These are phyloP conservation scores for Megalurothrips usitatus DNA, from an alignment of 2,888 invertebrate species.

Conservation along the genomic window DNA sequence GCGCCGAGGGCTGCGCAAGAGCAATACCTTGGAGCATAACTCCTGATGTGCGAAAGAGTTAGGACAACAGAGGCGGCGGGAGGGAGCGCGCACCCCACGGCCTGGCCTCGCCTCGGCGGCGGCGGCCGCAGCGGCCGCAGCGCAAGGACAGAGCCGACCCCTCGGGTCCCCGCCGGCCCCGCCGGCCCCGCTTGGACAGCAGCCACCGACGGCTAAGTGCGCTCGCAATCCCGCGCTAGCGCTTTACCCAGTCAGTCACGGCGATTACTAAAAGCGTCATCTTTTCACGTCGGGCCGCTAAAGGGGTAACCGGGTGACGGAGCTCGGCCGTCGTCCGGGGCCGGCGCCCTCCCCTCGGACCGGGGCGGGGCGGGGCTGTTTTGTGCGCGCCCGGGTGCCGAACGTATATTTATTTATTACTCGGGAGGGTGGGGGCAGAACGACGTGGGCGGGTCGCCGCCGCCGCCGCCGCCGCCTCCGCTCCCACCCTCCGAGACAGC, in stretches of 20 bases:
- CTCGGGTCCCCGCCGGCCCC: not conserved
- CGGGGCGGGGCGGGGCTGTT: too few relatives aligned
- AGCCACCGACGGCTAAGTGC: constrained; percentile 20
- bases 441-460: not conserved
- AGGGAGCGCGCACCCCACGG: not conserved
- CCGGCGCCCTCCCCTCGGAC: not conserved
- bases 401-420: not conserved
- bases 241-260: not conserved
- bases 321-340: not conserved
- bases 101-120: too few relatives aligned
- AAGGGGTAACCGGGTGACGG: too few relatives aligned
- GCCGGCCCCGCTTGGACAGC: constrained; percentile 1
- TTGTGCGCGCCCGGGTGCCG: not conserved
- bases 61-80: not conserved
- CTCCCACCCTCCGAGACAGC: not conserved
- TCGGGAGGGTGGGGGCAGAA: not conserved
- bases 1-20: not conserved
- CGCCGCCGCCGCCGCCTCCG: not conserved
- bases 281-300: not conserved
- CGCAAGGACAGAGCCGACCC: too few relatives aligned
- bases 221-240: not conserved
- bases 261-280: constrained; percentile 17
- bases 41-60: not conserved
- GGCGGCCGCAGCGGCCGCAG: too few relatives aligned
- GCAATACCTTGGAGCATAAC: constrained; percentile 11